phyloP scores from a whole-genome alignment of 1,140 invertebrate species.

The Antheraea pernyi region DNA sequence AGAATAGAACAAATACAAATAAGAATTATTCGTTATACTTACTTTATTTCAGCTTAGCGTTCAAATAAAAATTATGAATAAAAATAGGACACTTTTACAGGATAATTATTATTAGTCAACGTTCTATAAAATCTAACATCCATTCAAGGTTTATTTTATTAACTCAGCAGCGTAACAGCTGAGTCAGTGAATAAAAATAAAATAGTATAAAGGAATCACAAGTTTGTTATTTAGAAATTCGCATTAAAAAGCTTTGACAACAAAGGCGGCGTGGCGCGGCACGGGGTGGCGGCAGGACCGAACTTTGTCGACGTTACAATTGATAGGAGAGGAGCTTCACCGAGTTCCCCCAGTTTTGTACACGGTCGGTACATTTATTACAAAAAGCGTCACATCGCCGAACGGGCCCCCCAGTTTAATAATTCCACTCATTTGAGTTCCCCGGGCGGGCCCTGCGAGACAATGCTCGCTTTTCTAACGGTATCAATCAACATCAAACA shows the following conservation, averaged over 20 bases:
- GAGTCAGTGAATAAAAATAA: conserved; percentile 22
- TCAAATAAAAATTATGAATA: too few relatives aligned
- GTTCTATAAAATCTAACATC: neutral
- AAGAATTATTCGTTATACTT: neutral
- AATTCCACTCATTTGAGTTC: conserved; percentile 72
- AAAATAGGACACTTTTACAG: too few relatives aligned
- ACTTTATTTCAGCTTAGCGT: too few relatives aligned
- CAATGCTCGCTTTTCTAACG: conserved; percentile 67
- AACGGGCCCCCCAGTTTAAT: conserved; percentile 62
- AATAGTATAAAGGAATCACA: conserved; percentile 19
- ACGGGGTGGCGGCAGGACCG: conserved; percentile 13
- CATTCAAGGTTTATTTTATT: neutral
- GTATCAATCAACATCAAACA: conserved; percentile 78
- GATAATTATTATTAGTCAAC: too few relatives aligned
- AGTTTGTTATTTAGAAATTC: conserved; percentile 35
- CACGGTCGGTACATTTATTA: conserved; percentile 61
- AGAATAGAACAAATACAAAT: neutral
- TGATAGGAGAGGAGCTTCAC: conserved; percentile 26
- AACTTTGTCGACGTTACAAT: conserved; percentile 30
- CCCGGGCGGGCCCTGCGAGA: conserved; percentile 54
- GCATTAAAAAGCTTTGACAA: conserved; percentile 29
- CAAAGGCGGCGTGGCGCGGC: conserved; percentile 12
- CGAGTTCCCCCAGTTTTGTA: conserved; percentile 42
- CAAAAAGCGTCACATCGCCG: conserved; percentile 68
- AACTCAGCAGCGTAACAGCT: conserved; percentile 21